Base-by-base conservation (phyloP, 2,888 invertebrate species). In the Odontocolon sp. region DNA sequence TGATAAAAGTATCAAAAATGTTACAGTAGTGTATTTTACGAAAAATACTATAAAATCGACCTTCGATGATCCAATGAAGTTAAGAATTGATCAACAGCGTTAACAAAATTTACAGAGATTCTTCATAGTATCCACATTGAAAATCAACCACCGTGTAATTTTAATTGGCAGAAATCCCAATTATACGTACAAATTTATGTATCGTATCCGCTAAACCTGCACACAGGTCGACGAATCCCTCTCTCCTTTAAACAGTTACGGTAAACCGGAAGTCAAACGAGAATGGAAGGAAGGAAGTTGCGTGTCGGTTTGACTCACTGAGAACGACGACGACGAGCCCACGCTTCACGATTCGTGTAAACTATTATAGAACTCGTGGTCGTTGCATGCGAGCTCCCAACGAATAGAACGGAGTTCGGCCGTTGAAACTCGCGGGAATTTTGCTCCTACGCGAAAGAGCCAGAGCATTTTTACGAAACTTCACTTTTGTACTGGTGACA, bases 241-340 rank as follows among this genome's bases (percentile, higher is more conserved):
- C 78, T 40, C 54, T 50, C 61, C 57, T 57, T 68, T 40, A 40
- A 42, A 68, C 54, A 76, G 66, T 73, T 74, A 52, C 56, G 72
- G 57, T 57, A 76, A 80, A 81, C 81, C 82, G 86, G 85, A 86
- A 86, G 82, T 81, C 75, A 57, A 75, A 81, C 78, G 74, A 79
- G 81, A 85, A 82, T 82, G 81, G 83, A 85, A 85, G 85, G 85
- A 85, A 85, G 85, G 85, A 85, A 85, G 81, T 84, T 81, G 82
- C 80, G 78, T 79, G 78, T 79, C 77, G 83, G 80, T 81, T 77
- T 82, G 78, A 80, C 78, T 82, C 83, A 83, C 74, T 81, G 81
- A 82, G 26, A 23, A 45, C 42, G 26, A 16, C 45, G 73, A 63
- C 67, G 59, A 54, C 14, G 33, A 67, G 42, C 73, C 67, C 68